Conservation (phyloP, 2,888 invertebrate species). For the Urechis unicinctus region DNA sequence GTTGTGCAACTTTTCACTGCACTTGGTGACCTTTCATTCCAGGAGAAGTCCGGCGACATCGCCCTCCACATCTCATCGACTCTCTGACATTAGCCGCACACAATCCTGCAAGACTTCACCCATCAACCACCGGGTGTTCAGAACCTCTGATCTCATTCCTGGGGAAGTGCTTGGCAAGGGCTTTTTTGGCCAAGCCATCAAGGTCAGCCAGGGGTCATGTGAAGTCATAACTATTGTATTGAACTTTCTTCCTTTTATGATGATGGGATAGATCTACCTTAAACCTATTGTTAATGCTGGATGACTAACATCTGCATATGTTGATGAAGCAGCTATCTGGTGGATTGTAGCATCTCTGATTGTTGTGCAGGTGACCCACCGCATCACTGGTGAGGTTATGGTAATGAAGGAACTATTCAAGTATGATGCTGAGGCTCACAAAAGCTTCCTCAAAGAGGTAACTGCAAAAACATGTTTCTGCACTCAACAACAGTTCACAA, state of each 20-base stretch:
- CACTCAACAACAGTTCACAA: no score
- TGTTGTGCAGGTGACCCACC: slow-evolving; percentile 79
- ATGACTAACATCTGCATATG: no score
- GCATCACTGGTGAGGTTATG: slow-evolving; percentile 86
- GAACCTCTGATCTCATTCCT: slow-evolving; percentile 78
- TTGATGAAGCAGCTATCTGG: no score
- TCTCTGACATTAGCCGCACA: slow-evolving; percentile 64
- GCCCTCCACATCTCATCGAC: slow-evolving; percentile 1
- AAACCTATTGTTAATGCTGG: no score
- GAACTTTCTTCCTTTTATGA: no score
- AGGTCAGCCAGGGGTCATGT: no score
- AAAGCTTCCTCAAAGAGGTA: slow-evolving; percentile 90
- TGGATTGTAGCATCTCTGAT: not conserved
- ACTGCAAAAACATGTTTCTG: not conserved
- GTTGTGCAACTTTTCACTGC: no score
- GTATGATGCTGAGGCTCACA: slow-evolving; percentile 89
- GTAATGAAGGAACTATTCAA: slow-evolving; percentile 88
- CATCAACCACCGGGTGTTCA: slow-evolving; percentile 68
- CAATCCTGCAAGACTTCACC: slow-evolving; percentile 76
- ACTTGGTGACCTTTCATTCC: no score
- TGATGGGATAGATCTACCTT: no score
- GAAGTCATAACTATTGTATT: no score
- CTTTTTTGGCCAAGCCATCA: slow-evolving; percentile 78
- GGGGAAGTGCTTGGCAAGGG: slow-evolving; percentile 87
- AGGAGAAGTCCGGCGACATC: slow-evolving; percentile 9